phyloP scores from a whole-genome alignment of 2,113 vertebrate species.

The Salvator merianae region DNA sequence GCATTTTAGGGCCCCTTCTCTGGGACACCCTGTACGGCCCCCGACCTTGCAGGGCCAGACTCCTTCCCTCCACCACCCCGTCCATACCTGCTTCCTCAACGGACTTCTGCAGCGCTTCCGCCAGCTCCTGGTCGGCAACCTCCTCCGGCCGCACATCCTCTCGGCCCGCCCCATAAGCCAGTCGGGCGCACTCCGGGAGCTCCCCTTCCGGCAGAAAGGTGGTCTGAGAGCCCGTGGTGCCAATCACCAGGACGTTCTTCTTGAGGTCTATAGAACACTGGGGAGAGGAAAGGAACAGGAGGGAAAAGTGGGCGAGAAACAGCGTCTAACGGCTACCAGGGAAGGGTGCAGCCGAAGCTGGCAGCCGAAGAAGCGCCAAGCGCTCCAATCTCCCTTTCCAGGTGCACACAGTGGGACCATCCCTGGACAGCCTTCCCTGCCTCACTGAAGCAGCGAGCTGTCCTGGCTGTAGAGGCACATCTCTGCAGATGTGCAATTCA shows the following conservation, averaged over 20 bases:
- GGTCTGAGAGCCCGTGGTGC: slow-evolving; percentile 94
- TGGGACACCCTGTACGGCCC: too few species aligned
- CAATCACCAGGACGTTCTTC: slow-evolving; percentile 92
- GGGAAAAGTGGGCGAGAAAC: neutral
- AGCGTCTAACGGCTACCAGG: too few species aligned
- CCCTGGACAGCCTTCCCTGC: too few species aligned
- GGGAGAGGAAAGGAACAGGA: neutral
- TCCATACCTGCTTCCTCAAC: slow-evolving; percentile 92
- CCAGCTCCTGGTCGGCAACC: slow-evolving; percentile 92
- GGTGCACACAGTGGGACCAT: too few species aligned
- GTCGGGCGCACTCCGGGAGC: slow-evolving; percentile 91
- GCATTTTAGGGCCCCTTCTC: too few species aligned
- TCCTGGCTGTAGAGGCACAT: too few species aligned
- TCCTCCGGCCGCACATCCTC: slow-evolving; percentile 89
- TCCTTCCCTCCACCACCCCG: neutral
- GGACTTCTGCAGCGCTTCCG: slow-evolving; percentile 94
- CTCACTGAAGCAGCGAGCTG: too few species aligned
- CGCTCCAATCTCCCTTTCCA: too few species aligned
- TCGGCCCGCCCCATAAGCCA: slow-evolving; percentile 88
- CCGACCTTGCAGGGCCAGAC: too few species aligned
- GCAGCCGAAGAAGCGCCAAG: too few species aligned
- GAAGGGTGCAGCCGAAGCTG: too few species aligned
- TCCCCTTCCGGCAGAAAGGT: slow-evolving; percentile 92
- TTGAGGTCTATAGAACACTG: slow-evolving; percentile 98
- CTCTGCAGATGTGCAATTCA: too few species aligned